Percentiles rank a stretch among this genome's conserved stretches.
Conservation (phyloP, 2,113 vertebrate genomes). For the Talpa occidentalis region DNA sequence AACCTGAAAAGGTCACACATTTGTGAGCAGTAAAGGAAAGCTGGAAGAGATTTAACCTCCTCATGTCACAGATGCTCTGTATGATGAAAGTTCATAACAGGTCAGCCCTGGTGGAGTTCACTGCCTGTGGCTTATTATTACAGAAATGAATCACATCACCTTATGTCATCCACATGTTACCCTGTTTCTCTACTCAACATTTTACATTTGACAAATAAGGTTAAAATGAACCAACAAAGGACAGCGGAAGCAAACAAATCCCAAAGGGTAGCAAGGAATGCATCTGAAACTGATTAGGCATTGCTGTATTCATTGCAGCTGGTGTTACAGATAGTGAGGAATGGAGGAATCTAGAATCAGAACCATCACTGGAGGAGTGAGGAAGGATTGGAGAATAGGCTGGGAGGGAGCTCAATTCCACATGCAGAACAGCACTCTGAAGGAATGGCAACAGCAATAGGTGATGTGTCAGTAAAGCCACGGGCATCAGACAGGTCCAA, state of each 20-base stretch:
- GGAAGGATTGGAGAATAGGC: neutral
- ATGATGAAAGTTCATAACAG: no score
- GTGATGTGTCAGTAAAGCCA: neutral
- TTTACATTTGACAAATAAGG: neutral
- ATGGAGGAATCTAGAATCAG: neutral
- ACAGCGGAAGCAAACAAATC: neutral
- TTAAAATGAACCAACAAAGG: neutral
- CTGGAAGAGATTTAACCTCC: neutral
- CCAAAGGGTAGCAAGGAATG: neutral
- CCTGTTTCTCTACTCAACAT: neutral
- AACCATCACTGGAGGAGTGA: neutral
- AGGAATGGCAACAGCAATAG: neutral
- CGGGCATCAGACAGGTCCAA: neutral
- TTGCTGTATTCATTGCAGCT: neutral
- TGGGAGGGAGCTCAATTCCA: neutral
- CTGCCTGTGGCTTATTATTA: neutral
- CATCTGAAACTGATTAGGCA: neutral
- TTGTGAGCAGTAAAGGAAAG: neutral
- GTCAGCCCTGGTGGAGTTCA: neutral
- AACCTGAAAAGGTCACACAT: neutral
- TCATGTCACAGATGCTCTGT: neutral
- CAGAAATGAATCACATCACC: neutral
- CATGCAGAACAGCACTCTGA: neutral
- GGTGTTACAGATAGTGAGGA: neutral
- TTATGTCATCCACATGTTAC: neutral